phyloP scores from a whole-genome alignment of 1,140 invertebrate genomes.

The Drosophila biarmipes region DNA sequence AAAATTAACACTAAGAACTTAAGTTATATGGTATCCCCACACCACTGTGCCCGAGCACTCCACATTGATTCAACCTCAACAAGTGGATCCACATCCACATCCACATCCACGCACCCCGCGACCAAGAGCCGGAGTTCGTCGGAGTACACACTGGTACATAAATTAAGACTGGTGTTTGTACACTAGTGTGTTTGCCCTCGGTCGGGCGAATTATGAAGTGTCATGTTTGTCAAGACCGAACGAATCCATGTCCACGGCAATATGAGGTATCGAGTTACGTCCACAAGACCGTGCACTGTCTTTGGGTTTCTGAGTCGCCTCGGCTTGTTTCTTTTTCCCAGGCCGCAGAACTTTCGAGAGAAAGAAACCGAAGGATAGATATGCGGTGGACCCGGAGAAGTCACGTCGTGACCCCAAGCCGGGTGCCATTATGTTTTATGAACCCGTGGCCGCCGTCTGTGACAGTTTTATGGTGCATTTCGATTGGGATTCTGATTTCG shows the following conservation, averaged over 20 bases:
- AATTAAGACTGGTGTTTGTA: conserved; percentile 34
- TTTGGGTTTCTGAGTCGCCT: conserved; percentile 5
- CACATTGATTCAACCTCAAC: conserved; percentile 29
- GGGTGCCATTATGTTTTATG: conserved; percentile 72
- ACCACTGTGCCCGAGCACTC: conserved; percentile 23
- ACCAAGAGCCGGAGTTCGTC: conserved; percentile 21
- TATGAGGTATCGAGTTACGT: conserved; percentile 54
- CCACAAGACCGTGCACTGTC: conserved; percentile 46
- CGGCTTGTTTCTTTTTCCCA: conserved; percentile 51
- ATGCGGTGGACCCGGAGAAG: conserved; percentile 35
- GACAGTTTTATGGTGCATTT: conserved; percentile 77
- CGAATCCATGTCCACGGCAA: conserved; percentile 62
- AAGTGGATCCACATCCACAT: conserved; percentile 48
- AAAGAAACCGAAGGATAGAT: conserved; percentile 33
- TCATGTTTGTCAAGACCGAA: conserved; percentile 64
- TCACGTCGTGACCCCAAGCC: conserved; percentile 62
- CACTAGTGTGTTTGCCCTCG: conserved; percentile 42
- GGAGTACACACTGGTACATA: conserved; percentile 30
- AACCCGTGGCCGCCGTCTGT: conserved; percentile 41
- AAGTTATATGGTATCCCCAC: neutral
- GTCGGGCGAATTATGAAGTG: conserved; percentile 62
- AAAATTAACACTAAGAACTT: neutral
- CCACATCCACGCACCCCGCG: conserved; percentile 29
- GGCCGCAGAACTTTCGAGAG: conserved; percentile 67
- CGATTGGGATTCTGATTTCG: conserved; percentile 60